Evolutionary conservation across 2,888 invertebrate genomes (phyloP), one percentile per base, ranked within the genome.

Genomic region (Allacma fusca): DNA sequence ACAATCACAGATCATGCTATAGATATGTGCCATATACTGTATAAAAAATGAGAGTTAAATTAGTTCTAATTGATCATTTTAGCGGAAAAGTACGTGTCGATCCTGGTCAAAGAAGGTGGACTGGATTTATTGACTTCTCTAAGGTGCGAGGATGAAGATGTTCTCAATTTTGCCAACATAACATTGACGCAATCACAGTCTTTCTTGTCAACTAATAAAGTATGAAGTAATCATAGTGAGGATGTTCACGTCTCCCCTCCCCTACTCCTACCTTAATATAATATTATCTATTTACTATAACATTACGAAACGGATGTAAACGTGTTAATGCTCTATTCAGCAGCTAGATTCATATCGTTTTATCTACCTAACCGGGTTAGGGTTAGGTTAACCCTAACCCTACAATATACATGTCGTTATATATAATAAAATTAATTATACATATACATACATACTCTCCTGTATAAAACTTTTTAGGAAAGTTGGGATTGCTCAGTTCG

Each of bases 31-130:
- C n/a, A n/a, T n/a, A n/a, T n/a, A n/a, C n/a, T n/a, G n/a, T n/a
- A n/a, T n/a, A n/a, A n/a, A n/a, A n/a, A n/a, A n/a, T n/a, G n/a
- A n/a, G n/a, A n/a, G n/a, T n/a, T n/a, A n/a, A n/a, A n/a, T n/a
- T n/a, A n/a, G n/a, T 40, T 40, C 40, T 13, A 40, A 9, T 40
- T 40, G 13, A 82, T 80, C 77, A 80, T 89, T 89, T 28, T 87
- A 97, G 96, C 96, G 59, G 92, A 92, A 78, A 97, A 97, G 88
- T 98, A 98, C 88, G 98, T 97, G 87, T 89, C 90, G 80, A 89
- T 97, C 85, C 92, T 98, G 65, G 92, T 93, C 85, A 90, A 91
- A 65, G 98, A 98, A 88, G 93, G 93, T 44, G 98, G 98, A 0
- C 86, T 96, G 72, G 88, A 88, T 59, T 88, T 96, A 79, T 88